Conservation (phyloP, 2,113 vertebrate species). For the Daphoenositta chrysoptera region DNA sequence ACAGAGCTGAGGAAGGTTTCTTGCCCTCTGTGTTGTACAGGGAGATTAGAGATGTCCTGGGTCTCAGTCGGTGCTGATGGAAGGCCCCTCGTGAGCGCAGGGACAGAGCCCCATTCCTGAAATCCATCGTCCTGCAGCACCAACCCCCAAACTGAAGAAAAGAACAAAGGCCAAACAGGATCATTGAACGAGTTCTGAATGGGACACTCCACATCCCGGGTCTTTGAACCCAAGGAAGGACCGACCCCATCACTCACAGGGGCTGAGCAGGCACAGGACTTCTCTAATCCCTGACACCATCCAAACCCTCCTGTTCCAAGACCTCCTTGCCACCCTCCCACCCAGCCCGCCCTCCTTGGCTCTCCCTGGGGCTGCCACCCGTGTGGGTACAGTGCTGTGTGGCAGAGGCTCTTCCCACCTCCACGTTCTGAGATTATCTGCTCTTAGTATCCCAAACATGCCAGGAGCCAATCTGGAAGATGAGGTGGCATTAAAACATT, state of each 20-base stretch:
- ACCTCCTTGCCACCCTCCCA: not conserved
- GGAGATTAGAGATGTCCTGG: not conserved
- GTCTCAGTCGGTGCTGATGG: not conserved
- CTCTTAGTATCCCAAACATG: not conserved
- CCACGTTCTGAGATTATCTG: not conserved
- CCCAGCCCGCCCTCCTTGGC: not conserved
- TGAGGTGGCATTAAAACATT: rapidly evolving
- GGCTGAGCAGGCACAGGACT: not conserved
- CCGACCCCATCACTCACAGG: not conserved
- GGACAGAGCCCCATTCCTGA: not conserved
- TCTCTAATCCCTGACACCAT: not conserved
- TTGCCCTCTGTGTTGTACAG: not conserved
- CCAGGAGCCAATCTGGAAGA: not conserved
- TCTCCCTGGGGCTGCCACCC: not conserved
- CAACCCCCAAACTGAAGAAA: not conserved
- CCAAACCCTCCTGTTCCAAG: rapidly evolving
- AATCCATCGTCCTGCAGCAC: not conserved
- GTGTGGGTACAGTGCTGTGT: rapidly evolving
- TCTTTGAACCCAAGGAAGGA: not conserved
- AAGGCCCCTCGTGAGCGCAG: rapidly evolving
- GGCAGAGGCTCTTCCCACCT: not conserved
- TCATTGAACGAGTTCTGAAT: not conserved
- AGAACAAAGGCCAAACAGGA: not conserved
- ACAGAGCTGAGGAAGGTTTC: not conserved
- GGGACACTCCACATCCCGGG: no score